Evolutionary conservation across 2,113 vertebrate species (phyloP).

Genomic region (Melanerpes formicivorus): DNA sequence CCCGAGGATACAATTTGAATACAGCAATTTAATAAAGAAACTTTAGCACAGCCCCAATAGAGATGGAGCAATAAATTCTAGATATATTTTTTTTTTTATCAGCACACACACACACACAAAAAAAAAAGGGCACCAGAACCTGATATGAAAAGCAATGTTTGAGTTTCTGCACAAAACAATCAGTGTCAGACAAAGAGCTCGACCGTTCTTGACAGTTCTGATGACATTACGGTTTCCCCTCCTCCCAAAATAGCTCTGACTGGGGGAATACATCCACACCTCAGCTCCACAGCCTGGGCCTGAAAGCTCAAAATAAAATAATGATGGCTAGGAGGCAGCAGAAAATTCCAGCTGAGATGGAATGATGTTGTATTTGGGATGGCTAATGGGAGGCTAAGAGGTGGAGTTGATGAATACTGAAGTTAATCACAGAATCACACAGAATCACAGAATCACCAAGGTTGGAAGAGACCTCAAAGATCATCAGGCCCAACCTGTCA

Average conservation of each 20-base stretch:
- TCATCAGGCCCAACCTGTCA: too few species aligned
- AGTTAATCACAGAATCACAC: too few species aligned
- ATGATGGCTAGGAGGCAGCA: fast-evolving
- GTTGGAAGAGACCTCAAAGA: too few species aligned
- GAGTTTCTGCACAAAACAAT: background rate
- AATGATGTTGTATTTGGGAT: background rate
- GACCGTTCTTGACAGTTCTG: background rate
- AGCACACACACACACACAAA: background rate
- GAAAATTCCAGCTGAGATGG: background rate
- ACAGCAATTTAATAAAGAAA: background rate
- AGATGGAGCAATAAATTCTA: background rate
- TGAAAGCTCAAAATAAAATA: background rate
- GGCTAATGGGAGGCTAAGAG: background rate
- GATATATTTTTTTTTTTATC: too few species aligned
- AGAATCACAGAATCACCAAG: too few species aligned
- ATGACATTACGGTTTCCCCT: background rate
- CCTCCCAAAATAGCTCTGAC: background rate
- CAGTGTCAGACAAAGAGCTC: background rate
- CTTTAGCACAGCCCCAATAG: background rate
- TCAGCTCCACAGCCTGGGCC: background rate
- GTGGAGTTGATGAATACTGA: too few species aligned
- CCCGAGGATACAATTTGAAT: background rate
- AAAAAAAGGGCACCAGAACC: background rate
- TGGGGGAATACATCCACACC: background rate
- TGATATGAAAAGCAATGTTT: background rate